Conservation (phyloP, 1,140 invertebrate genomes). For the Lepidotrigona ventralis region DNA sequence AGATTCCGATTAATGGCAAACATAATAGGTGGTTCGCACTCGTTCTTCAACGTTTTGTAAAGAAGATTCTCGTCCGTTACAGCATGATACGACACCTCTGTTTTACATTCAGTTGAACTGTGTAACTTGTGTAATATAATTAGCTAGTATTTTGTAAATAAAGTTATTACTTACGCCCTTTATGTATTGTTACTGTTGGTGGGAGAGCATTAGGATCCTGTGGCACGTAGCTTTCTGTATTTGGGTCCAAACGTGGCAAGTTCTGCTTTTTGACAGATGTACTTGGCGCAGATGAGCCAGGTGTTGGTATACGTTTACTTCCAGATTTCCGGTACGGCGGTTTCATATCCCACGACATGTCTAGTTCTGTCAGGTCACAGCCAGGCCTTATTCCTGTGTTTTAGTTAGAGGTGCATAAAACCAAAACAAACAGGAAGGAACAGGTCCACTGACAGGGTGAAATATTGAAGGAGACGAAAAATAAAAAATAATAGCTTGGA, state of each 20-base stretch:
- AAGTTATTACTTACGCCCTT: slow-evolving; percentile 78
- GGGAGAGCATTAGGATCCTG: slow-evolving; percentile 80
- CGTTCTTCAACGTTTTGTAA: slow-evolving; percentile 81
- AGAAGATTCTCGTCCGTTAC: slow-evolving; percentile 80
- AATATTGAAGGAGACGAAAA: slow-evolving; percentile 43
- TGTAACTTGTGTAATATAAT: background rate
- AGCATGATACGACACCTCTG: slow-evolving; percentile 82
- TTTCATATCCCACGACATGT: slow-evolving; percentile 79
- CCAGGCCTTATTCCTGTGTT: slow-evolving; percentile 88
- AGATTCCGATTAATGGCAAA: slow-evolving; percentile 92
- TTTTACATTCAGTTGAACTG: background rate
- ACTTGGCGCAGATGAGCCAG: slow-evolving; percentile 68
- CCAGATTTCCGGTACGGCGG: slow-evolving; percentile 71
- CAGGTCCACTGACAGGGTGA: slow-evolving; percentile 49
- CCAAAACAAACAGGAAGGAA: slow-evolving; percentile 74
- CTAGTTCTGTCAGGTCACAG: slow-evolving; percentile 91
- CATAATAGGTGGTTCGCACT: slow-evolving; percentile 82
- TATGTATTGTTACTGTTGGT: slow-evolving; percentile 81
- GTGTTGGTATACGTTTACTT: slow-evolving; percentile 72
- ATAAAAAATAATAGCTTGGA: slow-evolving; percentile 43
- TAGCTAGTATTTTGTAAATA: background rate
- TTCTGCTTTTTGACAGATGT: slow-evolving; percentile 73
- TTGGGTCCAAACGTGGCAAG: slow-evolving; percentile 78
- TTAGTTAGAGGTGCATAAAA: slow-evolving; percentile 76
- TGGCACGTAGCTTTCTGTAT: slow-evolving; percentile 83